Evolutionary conservation across 2,888 invertebrate species (phyloP).

Genomic region (Machimus atricapillus): DNA sequence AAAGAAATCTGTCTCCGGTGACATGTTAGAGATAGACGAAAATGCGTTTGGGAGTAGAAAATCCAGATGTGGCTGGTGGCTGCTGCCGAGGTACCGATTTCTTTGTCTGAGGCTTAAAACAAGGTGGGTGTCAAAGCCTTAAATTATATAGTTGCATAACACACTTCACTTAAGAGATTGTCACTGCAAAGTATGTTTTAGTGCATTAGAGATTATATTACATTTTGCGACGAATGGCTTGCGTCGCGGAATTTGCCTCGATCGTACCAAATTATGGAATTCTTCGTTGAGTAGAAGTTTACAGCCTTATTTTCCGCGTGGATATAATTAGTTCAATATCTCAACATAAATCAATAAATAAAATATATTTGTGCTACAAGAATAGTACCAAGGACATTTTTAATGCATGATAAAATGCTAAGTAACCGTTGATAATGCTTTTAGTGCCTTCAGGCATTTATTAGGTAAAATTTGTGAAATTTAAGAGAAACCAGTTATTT

Average conservation of each 20-base stretch:
- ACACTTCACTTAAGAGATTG: background rate
- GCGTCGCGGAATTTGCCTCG: background rate
- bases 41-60: constrained; percentile 9
- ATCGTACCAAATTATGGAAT: background rate
- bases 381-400: background rate
- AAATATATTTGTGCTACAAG: background rate
- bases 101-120: background rate
- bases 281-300: background rate
- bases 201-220: background rate
- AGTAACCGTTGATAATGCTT: background rate
- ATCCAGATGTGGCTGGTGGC: background rate
- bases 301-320: background rate
- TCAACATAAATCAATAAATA: background rate
- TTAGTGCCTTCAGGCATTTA: background rate
- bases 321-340: background rate
- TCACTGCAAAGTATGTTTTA: background rate
- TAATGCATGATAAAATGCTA: background rate
- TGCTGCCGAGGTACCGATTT: background rate
- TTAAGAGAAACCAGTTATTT: background rate
- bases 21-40: background rate
- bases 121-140: constrained; percentile 15
- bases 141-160: background rate
- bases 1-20: constrained; percentile 11
- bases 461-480: background rate
- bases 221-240: background rate